These are phyloP conservation scores for Lepus oiostolus DNA, from an alignment of 2,797 vertebrate species.

Conservation along the genomic window DNA sequence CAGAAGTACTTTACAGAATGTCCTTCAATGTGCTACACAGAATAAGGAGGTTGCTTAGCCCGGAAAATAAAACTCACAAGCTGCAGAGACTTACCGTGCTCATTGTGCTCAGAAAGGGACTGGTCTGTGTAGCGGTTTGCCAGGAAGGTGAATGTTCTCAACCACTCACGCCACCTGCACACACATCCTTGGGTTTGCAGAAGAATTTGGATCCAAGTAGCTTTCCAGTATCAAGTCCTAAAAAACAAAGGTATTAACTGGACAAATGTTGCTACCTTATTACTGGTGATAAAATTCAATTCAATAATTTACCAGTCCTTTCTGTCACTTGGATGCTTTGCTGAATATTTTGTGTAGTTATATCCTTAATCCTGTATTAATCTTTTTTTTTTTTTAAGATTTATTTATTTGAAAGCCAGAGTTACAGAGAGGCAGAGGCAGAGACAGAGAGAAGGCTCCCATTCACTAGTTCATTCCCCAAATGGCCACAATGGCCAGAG, in stretches of 20 bases:
- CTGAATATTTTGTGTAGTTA: not conserved
- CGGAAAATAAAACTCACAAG: not conserved
- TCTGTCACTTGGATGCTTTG: not conserved
- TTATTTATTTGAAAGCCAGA: too few relatives aligned
- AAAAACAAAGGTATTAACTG: constrained; percentile 59
- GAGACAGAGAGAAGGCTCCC: too few relatives aligned
- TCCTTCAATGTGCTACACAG: rapidly evolving
- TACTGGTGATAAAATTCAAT: not conserved
- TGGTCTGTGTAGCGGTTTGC: not conserved
- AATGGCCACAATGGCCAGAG: too few relatives aligned
- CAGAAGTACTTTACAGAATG: not conserved
- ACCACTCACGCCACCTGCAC: constrained; percentile 25
- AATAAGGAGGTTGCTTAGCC: not conserved
- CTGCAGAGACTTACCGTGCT: constrained; percentile 86
- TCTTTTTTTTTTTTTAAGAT: too few relatives aligned
- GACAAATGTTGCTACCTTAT: not conserved
- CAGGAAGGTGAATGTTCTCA: not conserved
- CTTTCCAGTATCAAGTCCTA: constrained; percentile 75
- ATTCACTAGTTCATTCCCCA: too few relatives aligned
- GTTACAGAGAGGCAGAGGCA: too few relatives aligned
- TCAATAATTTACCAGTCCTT: not conserved
- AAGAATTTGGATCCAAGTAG: constrained; percentile 1
- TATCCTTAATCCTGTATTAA: not conserved
- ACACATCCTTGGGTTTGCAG: constrained; percentile 44
- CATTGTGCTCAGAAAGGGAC: constrained; percentile 77